Base-by-base conservation (phyloP, 2,888 invertebrate species). In the Ochropacha duplaris region DNA sequence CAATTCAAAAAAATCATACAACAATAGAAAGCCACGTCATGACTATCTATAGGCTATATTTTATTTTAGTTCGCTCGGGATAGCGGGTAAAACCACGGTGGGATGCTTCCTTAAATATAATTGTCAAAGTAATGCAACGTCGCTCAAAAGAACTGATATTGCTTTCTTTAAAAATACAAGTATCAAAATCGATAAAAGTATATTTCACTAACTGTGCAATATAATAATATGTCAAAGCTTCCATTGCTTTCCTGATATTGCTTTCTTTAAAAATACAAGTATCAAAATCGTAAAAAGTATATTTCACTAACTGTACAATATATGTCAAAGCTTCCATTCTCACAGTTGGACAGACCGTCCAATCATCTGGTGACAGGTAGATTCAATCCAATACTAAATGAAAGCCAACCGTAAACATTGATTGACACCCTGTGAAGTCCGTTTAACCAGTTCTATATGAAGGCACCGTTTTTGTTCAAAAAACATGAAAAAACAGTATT, bases 331-430 rank as follows among this genome's bases (percentile, higher is more conserved):
- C 16, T 16, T 44, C 36, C n/a, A 12, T 28, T 22, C 57, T 61
- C 62, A 63, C 65, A 67, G 62, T 57, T 19, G 19, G 72, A 75
- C 69, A 63, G 71, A 65, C 65, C 68, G 72, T 79, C 82, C 84
- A 84, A 86, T 86, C 84, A 83, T 73, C 58, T 71, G 74, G 80
- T 83, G 86, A 83, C 86, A 84, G 83, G 71, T 81, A 76, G 80
- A 86, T 83, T 83, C 84, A 77, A 84, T 83, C 71, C 81, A 73
- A 78, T 79, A 78, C 72, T 60, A 64, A 70, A 54, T 66, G 72
- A 72, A 51, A 79, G 78, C 76, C 70, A 66, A 73, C 64, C 64
- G 69, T 70, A 79, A 80, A 74, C 78, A 77, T 74, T 78, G 81
- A 85, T 83, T 79, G 82, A 83, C 79, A 68, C 64, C 14, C 58